Base-by-base conservation (phyloP, 1,140 invertebrate species). In the Caenorhabditis latens region DNA sequence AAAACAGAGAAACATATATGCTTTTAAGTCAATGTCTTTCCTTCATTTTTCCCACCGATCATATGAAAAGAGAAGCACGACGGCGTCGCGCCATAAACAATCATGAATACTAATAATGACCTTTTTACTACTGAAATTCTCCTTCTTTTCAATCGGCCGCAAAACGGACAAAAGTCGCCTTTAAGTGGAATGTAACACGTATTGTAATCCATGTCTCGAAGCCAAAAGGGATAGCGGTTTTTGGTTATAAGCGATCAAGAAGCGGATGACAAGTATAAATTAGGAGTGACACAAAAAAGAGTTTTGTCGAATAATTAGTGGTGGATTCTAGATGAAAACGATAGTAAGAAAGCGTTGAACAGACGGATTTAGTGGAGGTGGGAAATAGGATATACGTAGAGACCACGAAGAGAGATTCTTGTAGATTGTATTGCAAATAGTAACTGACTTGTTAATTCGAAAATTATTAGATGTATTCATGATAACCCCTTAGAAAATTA, bases 71-170 rank as follows among this genome's bases (percentile, higher is more conserved):
- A 50, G 71, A 79, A 79, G 71, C 71, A 79, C 71, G 71, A 43
- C 71, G 71, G 71, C 71, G 71, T 50, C 71, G 71, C 46, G 71
- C 71, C 71, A 79, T 79, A 79, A 79, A 79, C 71, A 79, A 79
- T 79, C 71, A 79, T 21, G 71, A 79, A 79, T 79, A 79, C 71
- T 79, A 79, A 79, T 79, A 79, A 79, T 79, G 71, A 79, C 71
- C 71, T 50, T 79, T 79, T 79, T 79, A 79, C 46, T 79, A 50
- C 71, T 79, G 71, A 79, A 79, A 79, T 13, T 11, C 46, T n/a
- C 42, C 24, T 63, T 63, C 57, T 58, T 58, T 58, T 58, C n/a
- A 53, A 32, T 71, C 40, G 71, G 43, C 71, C 71, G 24, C 71
- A 79, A 79, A 79, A 79, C 71, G 71, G 71, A 79, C 43, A 79